These are phyloP conservation scores for Pyrgilauda ruficollis DNA, from an alignment of 2,113 vertebrate species.

Conservation along the genomic window DNA sequence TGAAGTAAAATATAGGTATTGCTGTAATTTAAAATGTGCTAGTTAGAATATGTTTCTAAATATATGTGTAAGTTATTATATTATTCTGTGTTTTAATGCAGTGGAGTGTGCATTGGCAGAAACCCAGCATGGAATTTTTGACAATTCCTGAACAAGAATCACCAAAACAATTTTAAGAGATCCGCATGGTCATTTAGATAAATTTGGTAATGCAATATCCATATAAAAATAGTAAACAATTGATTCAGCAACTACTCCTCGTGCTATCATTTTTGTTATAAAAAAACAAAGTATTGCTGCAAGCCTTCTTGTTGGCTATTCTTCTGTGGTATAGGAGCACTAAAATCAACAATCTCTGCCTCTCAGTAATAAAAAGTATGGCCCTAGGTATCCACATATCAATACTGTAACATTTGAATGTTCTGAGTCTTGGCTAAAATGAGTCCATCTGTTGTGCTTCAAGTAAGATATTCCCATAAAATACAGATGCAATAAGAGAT, in stretches of 20 bases:
- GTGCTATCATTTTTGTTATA: neutral
- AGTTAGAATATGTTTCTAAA: neutral
- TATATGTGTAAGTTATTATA: neutral
- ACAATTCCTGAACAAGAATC: neutral
- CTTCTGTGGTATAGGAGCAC: neutral
- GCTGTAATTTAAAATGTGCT: neutral
- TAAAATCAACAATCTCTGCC: neutral
- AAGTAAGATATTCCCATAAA: conserved; percentile 61
- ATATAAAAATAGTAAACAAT: neutral
- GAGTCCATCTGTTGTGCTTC: conserved; percentile 49
- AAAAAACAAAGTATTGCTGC: neutral
- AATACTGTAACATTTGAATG: neutral
- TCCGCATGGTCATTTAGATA: neutral
- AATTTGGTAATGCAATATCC: neutral
- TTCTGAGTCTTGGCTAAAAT: conserved; percentile 32
- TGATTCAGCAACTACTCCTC: neutral
- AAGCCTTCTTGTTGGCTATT: neutral
- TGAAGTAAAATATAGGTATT: neutral
- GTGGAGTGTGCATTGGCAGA: neutral
- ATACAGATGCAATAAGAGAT: conserved; percentile 57
- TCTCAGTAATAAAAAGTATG: neutral
- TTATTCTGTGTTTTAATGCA: neutral
- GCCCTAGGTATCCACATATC: neutral
- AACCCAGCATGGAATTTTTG: neutral
- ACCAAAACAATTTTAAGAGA: neutral